A percentile compares a stretch with the other conserved stretches of the same genome.
Evolutionary conservation across 2,113 vertebrate species (phyloP).

Genomic region (Gavia stellata): DNA sequence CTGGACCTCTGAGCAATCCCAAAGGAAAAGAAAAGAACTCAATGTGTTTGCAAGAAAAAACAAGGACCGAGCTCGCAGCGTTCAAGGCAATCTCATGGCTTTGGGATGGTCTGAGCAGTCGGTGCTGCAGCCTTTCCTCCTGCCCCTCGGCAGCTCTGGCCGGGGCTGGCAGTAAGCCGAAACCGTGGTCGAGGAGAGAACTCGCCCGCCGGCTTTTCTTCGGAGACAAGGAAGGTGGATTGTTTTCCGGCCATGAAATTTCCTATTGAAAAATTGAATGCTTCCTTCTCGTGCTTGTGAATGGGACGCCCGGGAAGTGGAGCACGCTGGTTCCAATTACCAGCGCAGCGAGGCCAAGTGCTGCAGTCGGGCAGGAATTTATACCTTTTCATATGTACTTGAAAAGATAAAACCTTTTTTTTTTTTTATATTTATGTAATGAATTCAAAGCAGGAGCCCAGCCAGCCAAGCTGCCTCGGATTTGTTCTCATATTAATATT

Average conservation of each 20-base stretch:
- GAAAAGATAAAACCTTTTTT: neutral
- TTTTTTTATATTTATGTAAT: neutral
- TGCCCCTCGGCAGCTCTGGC: neutral
- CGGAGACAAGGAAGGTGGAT: neutral
- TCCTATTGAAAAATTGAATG: slow-evolving; percentile 29
- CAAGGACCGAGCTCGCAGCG: fast-evolving
- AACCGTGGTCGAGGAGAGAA: neutral
- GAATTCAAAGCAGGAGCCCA: slow-evolving; percentile 4
- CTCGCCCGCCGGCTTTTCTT: neutral
- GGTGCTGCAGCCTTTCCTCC: neutral
- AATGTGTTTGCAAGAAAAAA: neutral
- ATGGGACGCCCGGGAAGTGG: neutral
- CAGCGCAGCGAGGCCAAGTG: neutral
- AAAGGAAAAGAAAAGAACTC: neutral
- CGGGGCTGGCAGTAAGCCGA: neutral
- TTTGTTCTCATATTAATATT: slow-evolving; percentile 15
- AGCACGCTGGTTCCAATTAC: slow-evolving; percentile 22
- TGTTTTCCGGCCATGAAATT: neutral
- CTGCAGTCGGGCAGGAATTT: slow-evolving; percentile 12
- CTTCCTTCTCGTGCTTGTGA: slow-evolving; percentile 8
- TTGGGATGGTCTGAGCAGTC: neutral
- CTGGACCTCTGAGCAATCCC: neutral
- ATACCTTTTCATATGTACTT: neutral
- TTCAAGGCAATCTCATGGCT: neutral
- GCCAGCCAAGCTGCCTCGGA: slow-evolving; percentile 1